Percentiles rank a stretch among this genome's conserved stretches.
Evolutionary conservation across 2,113 vertebrate species (phyloP).

Genomic region (Salvelinus sp.): DNA sequence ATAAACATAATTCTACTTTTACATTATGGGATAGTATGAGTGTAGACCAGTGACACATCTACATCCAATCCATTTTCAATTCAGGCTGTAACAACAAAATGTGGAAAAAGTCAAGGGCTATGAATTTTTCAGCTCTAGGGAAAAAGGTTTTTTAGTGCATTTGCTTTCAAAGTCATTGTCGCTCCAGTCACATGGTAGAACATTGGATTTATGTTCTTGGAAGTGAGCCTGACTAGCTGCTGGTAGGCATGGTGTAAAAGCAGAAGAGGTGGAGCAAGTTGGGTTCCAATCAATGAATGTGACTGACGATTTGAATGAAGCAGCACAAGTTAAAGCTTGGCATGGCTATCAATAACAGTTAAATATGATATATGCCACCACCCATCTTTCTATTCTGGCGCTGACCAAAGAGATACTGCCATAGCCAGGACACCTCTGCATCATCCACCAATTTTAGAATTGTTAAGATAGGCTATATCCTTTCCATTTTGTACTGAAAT

Average conservation of each 20-base stretch:
- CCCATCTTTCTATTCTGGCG: background rate
- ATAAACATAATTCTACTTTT: too few relatives aligned
- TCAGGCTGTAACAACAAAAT: too few relatives aligned
- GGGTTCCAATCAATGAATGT: slow-evolving; percentile 9
- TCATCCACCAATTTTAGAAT: background rate
- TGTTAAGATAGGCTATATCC: too few relatives aligned
- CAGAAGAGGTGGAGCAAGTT: background rate
- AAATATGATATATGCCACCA: slow-evolving; percentile 3
- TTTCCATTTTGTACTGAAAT: too few relatives aligned
- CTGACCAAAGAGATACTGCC: background rate
- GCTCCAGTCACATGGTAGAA: slow-evolving; percentile 47
- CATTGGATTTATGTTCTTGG: slow-evolving; percentile 24
- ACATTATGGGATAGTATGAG: too few relatives aligned
- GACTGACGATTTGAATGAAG: background rate
- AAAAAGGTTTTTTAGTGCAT: slow-evolving; percentile 59
- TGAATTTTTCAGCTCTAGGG: slow-evolving; percentile 44
- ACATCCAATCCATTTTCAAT: too few relatives aligned
- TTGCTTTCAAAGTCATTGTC: slow-evolving; percentile 61
- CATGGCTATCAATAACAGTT: background rate
- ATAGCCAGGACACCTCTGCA: background rate
- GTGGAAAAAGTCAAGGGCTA: too few relatives aligned
- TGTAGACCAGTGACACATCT: too few relatives aligned
- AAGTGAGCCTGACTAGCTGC: slow-evolving; percentile 13
- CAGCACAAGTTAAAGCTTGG: background rate
- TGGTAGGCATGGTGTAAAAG: slow-evolving; percentile 17